Conservation (phyloP, 2,888 invertebrate species). For the Macrophya alboannulata region DNA sequence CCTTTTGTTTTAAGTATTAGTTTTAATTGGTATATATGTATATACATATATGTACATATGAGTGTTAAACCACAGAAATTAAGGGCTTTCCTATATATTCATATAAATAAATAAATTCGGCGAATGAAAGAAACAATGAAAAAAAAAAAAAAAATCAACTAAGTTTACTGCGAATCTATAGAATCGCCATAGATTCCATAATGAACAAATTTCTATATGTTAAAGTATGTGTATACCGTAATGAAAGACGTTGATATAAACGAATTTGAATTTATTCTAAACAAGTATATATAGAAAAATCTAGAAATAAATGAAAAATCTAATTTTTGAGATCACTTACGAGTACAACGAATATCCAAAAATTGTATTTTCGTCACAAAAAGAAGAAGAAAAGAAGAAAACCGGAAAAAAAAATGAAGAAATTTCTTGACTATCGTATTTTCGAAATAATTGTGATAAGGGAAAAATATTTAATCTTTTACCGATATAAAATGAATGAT, state of each 20-base stretch:
- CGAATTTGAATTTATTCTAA: neutral
- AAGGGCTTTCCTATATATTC: conserved; percentile 70
- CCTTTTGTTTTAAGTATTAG: conserved; percentile 26
- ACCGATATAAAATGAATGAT: conserved; percentile 2
- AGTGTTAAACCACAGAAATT: conserved; percentile 57
- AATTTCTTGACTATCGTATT: neutral
- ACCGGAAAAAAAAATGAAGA: neutral
- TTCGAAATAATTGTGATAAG: neutral
- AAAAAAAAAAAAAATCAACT: conserved; percentile 75
- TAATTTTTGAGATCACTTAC: neutral
- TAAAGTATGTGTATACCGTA: too few relatives aligned
- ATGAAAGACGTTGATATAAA: neutral
- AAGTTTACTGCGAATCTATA: neutral
- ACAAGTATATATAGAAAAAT: neutral
- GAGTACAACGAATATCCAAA: neutral
- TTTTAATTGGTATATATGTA: conserved; percentile 61
- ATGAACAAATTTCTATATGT: neutral
- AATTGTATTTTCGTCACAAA: neutral
- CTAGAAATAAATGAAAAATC: neutral
- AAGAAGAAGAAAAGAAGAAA: neutral
- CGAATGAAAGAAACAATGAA: conserved; percentile 78
- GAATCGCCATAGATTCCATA: neutral
- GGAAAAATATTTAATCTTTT: neutral
- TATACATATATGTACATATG: conserved; percentile 32
- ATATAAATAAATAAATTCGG: conserved; percentile 78